Percentiles rank a stretch among this genome's conserved stretches.
Conservation (phyloP, 1,140 invertebrate genomes). For the Oryctes rhinoceros region DNA sequence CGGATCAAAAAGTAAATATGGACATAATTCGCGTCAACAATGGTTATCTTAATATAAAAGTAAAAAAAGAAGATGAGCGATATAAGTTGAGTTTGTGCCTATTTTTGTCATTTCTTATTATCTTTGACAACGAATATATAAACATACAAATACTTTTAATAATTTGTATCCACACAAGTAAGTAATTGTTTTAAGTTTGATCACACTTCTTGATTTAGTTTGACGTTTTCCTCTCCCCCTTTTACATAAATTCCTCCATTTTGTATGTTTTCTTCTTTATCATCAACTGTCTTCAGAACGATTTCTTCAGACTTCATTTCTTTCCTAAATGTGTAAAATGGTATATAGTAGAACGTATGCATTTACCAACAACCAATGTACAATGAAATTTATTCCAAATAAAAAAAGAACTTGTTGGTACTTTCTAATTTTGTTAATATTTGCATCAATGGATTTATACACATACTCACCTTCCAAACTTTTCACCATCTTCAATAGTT, state of each 20-base stretch:
- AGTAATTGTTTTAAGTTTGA: neutral
- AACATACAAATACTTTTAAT: too few relatives aligned
- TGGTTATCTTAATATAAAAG: too few relatives aligned
- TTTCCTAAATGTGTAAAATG: conserved; percentile 1
- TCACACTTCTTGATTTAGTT: neutral
- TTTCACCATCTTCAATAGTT: conserved; percentile 76
- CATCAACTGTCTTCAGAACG: neutral
- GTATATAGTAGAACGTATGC: neutral
- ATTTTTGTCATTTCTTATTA: too few relatives aligned
- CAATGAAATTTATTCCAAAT: too few relatives aligned
- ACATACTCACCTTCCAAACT: conserved; percentile 70
- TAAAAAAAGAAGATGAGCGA: too few relatives aligned
- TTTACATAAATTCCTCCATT: neutral
- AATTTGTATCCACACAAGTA: neutral
- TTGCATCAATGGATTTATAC: neutral
- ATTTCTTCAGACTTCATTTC: neutral
- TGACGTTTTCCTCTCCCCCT: neutral
- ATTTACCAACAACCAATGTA: too few relatives aligned
- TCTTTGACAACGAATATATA: too few relatives aligned
- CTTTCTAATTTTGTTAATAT: too few relatives aligned
- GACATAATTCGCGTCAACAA: too few relatives aligned
- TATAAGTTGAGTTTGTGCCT: too few relatives aligned
- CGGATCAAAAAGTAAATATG: too few relatives aligned
- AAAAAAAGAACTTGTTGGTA: too few relatives aligned
- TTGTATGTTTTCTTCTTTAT: neutral